These are phyloP conservation scores for Limosa lapponica DNA, from an alignment of 2,797 vertebrate species.

Conservation along the genomic window DNA sequence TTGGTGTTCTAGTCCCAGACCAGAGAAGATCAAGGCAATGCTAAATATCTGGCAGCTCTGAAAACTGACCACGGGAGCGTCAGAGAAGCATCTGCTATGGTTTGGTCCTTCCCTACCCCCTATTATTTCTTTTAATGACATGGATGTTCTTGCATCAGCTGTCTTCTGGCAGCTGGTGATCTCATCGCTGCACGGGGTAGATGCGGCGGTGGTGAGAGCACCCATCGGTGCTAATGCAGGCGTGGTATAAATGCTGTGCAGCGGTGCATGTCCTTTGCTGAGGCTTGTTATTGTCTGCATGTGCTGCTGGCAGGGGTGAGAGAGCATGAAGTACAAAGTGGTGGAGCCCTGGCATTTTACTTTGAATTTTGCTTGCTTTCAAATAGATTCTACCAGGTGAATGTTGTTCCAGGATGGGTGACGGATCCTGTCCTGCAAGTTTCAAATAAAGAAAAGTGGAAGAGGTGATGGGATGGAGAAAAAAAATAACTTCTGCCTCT, in stretches of 20 bases:
- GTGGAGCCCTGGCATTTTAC: not conserved
- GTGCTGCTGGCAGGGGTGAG: not conserved
- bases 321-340: not conserved
- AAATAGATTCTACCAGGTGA: not conserved
- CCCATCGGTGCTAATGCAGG: not conserved
- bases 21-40: not conserved
- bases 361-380: not conserved
- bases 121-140: not conserved
- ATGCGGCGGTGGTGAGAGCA: not conserved
- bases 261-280: not conserved
- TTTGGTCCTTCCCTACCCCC: not conserved
- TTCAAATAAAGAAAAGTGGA: not conserved
- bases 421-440: not conserved
- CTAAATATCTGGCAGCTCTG: not conserved
- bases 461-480: not conserved
- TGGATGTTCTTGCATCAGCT: not conserved
- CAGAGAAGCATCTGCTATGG: not conserved
- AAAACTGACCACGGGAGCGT: not conserved
- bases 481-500: not conserved
- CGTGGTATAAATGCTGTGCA: not conserved
- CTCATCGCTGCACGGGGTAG: fast-evolving
- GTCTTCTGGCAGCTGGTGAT: not conserved
- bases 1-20: not conserved
- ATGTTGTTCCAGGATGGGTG: not conserved
- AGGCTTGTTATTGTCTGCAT: not conserved